Percentiles rank a stretch among this genome's conserved stretches.
Conservation (phyloP, 1,140 invertebrate species). For the Coptotermes formosanus region DNA sequence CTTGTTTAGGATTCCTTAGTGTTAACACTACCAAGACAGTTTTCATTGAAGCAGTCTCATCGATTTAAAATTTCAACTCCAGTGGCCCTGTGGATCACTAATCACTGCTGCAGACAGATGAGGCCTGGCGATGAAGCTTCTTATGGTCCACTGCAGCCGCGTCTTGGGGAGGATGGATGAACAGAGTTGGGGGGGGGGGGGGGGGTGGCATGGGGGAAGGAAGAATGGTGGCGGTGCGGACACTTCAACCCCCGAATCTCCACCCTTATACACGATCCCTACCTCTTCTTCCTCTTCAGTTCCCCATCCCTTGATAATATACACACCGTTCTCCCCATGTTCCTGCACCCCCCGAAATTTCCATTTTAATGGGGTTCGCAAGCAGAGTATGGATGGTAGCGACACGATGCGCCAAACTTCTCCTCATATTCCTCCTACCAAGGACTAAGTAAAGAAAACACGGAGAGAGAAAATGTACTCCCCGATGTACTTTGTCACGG, state of each 20-base stretch:
- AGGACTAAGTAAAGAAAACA: too few species aligned
- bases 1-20: too few species aligned
- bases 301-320: slow-evolving; percentile 3
- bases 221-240: neutral
- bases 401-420: neutral
- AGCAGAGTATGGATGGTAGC: neutral
- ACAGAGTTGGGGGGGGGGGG: neutral
- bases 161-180: neutral
- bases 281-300: neutral
- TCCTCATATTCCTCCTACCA: neutral
- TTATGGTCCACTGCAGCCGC: neutral
- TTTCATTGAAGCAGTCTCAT: too few species aligned
- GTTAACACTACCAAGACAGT: too few species aligned
- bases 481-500: neutral
- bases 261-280: neutral
- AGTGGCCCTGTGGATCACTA: neutral
- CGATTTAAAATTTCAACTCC: too few species aligned
- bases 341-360: neutral
- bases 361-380: neutral
- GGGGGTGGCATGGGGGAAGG: neutral
- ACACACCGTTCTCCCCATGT: neutral
- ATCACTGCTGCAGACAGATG: neutral
- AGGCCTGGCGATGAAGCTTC: neutral
- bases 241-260: neutral
- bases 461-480: neutral